Base-by-base conservation (phyloP, 2,113 vertebrate genomes). In the Aegithalos caudatus region DNA sequence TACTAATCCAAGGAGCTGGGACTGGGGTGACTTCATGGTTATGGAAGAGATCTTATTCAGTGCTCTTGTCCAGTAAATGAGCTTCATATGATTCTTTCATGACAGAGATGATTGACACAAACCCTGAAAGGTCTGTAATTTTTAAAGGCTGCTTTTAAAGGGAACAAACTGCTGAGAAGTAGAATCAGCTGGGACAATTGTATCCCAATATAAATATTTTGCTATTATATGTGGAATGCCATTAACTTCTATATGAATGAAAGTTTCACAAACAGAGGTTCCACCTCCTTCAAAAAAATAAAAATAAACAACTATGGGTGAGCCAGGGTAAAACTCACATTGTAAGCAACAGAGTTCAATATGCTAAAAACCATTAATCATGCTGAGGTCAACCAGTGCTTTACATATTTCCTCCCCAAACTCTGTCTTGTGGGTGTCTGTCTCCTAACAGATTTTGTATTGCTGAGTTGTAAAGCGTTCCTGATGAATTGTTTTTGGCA, bases 281-380 rank as follows among this genome's bases (percentile, higher is more conserved):
- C 42, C 25, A 27, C 3, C 81, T 87, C 73, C 33, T 79, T 73
- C 70, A 73, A 70, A 73, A 91, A 97, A 88, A 92, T 62, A 95
- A 96, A 94, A 96, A 96, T 70, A 97, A 96, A 91, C 81, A 96
- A 80, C 45, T 44, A 17, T 28, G 58, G 83, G 92, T 91, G 78
- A 95, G 77, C 72, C 90, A 92, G 90, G 8, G 16, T 82, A 89
- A 83, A 94, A 90, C 77, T 97, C 95, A 81, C 65, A 71, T 25
- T 21, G 23, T 87, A 97, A 93, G 95, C 48, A 80, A 90, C 92
- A 95, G 96, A 97, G 97, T 97, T 98, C 98, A 98, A 87, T 85
- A 95, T 95, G 96, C 73, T 97, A 98, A 97, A 98, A 98, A 96
- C 57, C 97, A 98, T 98, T 98, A 98, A 98, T 98, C 98, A 98